Evolutionary conservation across 2,113 vertebrate genomes (phyloP), one percentile per base, ranked within the genome.

Genomic region (Onychostruthus taczanowskii): DNA sequence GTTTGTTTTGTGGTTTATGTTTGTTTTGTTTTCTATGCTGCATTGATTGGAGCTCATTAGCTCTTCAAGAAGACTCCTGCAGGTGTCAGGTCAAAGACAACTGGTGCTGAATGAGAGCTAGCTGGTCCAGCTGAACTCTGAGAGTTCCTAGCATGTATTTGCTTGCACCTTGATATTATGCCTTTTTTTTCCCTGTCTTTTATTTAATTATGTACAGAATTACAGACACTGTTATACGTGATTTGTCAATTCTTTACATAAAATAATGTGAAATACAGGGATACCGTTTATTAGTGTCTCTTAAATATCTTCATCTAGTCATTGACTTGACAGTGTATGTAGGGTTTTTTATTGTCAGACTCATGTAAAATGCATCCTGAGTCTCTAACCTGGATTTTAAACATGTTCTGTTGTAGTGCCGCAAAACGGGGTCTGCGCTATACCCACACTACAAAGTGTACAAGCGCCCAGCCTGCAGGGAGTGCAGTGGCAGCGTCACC

Each of bases 361-460:
- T 86, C 24, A 26, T 8, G 3, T 31, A 27, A 41, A 39, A 52
- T 52, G 44, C 22, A n/a, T 37, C 6, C 22, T 35, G 41, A 70
- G 26, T 81, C 23, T 95, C 19, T 84, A 20, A 93, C 28, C 30
- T 31, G 13, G 7, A 7, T 70, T 76, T 73, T 67, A n/a, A 92
- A 77, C 23, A 2, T 18, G 8, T 86, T 87, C 35, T 87, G 46
- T 94, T 96, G 70, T 66, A 99, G 99, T 99, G 99, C 96, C 88
- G 84, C 73, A 99, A 98, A 94, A 88, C 94, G 15, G 98, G 98
- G 47, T 98, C 98, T n/a, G 47, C 98, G 2, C 97, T 99, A 26
- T 97, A 97, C 96, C 98, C 97, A 78, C 98, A 99, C 96, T 99
- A 97, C 97, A 99, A 95, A 82, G 99, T 99, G 63, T 99, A 99